Base-by-base conservation (phyloP, 2,113 vertebrate genomes). In the Lontra canadensis region DNA sequence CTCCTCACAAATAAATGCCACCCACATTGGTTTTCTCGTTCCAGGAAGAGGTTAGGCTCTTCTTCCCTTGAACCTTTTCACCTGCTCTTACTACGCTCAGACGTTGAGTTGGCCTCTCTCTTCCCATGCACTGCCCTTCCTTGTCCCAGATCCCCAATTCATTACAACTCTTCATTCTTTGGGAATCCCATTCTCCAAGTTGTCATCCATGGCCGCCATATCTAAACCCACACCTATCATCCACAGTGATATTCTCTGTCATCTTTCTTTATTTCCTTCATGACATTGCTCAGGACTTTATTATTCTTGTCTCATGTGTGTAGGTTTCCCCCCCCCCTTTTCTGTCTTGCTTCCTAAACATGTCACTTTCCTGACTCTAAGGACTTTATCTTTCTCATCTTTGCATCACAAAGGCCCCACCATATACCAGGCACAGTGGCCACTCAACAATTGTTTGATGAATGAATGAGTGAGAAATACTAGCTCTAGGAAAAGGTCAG, bases 161-260 rank as follows among this genome's bases (percentile, higher is more conserved):
- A 4, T 71, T 44, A 17, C 7, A 23, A 7, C 10, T 36, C 15
- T 21, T 74, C 31, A 3, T 4, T 12, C 52, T 42, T 23, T 67
- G 31, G 88, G 74, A 63, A 69, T 87, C 47, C 25, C 23, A 0
- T 57, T 20, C 12, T 84, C 34, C 26, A 83, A 13, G n/a, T 20
- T 34, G 47, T 6, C 15, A 5, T 42, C 42, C 0, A 0, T 20
- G 0, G 31, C 59, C 0, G 0, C 20, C n/a, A 8, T 31, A 13
- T 31, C 6, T 65, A 25, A 69, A 18, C 14, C 18, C 7, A 12
- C 6, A 34, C 14, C 4, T 9, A 20, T 6, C 11, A 26, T 1
- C 1, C 20, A 34, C 29, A 15, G 6, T 10, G 17, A 29, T 55
- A 26, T 14, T 23, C 13, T 44, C 23, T 7, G 1, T 29, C 1